Percentiles rank a stretch among this genome's conserved stretches.
phyloP scores from a whole-genome alignment of 2,888 invertebrate species.

The Xylocampa areola region DNA sequence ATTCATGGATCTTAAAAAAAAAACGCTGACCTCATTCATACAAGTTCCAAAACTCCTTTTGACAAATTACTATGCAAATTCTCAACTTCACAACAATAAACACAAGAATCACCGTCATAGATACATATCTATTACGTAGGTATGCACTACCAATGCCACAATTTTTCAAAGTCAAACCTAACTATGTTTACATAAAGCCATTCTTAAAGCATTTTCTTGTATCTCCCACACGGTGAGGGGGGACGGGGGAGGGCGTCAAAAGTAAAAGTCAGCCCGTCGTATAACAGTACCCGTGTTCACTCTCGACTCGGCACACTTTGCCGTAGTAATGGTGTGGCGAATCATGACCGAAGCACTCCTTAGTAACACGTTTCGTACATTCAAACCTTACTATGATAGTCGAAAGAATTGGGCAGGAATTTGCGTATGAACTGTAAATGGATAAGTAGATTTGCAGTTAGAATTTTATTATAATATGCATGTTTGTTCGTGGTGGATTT shows the following conservation, averaged over 20 bases:
- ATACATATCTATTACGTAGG: background rate
- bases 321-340: constrained; percentile 48
- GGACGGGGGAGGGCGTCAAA: constrained; percentile 61
- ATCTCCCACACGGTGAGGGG: constrained; percentile 12
- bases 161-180: constrained; percentile 53
- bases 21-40: too few species aligned
- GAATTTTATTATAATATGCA: too few species aligned
- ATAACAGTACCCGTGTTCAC: constrained; percentile 85
- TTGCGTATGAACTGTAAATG: background rate
- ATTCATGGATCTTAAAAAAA: too few species aligned
- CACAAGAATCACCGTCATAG: too few species aligned
- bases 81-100: too few species aligned
- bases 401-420: background rate
- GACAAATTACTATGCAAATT: too few species aligned
- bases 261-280: constrained; percentile 82
- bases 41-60: too few species aligned
- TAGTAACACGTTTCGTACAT: constrained; percentile 20
- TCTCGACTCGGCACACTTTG: constrained; percentile 77
- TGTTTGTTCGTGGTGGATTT: too few species aligned
- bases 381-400: background rate
- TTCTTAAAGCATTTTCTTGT: constrained; percentile 48
- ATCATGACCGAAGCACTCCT: constrained; percentile 49
- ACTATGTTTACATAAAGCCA: constrained; percentile 44
- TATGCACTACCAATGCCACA: constrained; percentile 28
- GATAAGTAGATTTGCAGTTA: background rate